Conservation (phyloP, 2,113 vertebrate species). For the Strix aluco region DNA sequence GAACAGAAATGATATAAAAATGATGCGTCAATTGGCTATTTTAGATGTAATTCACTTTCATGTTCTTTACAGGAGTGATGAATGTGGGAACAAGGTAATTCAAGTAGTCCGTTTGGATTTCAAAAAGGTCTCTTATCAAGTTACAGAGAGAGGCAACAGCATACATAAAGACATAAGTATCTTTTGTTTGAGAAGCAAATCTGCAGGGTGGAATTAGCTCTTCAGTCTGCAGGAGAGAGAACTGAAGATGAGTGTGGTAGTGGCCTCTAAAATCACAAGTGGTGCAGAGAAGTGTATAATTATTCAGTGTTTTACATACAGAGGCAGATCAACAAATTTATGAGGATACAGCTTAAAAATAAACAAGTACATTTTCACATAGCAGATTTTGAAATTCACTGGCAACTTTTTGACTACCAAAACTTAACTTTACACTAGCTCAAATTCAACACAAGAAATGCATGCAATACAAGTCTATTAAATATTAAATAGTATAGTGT, state of each 20-base stretch:
- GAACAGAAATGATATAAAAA: neutral
- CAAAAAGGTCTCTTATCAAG: accelerated
- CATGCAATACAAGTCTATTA: neutral
- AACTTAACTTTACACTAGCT: neutral
- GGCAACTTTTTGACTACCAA: neutral
- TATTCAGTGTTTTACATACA: neutral
- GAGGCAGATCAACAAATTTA: neutral
- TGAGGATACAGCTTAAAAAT: neutral
- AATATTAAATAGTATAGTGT: neutral
- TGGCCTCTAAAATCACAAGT: neutral
- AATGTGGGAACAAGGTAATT: neutral
- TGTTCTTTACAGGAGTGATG: neutral
- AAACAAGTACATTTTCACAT: neutral
- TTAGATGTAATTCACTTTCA: neutral
- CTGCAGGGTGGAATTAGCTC: neutral
- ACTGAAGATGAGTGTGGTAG: neutral
- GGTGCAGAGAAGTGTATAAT: neutral
- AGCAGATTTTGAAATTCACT: neutral
- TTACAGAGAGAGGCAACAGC: neutral
- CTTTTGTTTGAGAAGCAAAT: neutral
- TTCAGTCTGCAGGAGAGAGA: neutral
- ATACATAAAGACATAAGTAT: neutral
- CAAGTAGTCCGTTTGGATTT: neutral
- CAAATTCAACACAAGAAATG: neutral
- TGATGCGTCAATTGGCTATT: accelerated